Evolutionary conservation across 2,797 vertebrate genomes (phyloP).

Genomic region (Gambusia yucatana): DNA sequence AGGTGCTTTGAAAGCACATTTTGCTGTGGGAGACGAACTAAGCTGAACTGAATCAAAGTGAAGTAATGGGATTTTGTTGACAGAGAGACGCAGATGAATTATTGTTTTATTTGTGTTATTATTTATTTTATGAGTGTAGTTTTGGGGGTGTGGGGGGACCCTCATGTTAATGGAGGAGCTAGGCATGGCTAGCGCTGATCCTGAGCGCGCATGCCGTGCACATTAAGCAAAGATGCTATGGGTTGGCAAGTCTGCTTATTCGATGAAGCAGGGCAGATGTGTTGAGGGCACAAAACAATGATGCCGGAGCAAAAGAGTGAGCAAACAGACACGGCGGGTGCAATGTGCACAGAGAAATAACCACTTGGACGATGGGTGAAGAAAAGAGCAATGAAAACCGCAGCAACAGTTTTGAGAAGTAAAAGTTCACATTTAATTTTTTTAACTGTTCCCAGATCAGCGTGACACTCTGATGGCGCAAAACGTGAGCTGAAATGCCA

Average conservation of each 20-base stretch:
- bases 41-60: neutral
- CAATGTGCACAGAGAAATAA: slow-evolving; percentile 60
- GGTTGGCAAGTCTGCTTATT: slow-evolving; percentile 65
- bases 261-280: slow-evolving; percentile 51
- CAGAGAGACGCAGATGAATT: slow-evolving; percentile 3
- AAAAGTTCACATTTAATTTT: slow-evolving; percentile 8
- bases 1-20: neutral
- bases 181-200: slow-evolving; percentile 13
- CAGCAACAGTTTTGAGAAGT: slow-evolving; percentile 34
- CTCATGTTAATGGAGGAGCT: slow-evolving; percentile 64
- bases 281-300: slow-evolving; percentile 47
- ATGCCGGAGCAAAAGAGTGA: slow-evolving; percentile 45
- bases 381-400: slow-evolving; percentile 60
- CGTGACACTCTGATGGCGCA: slow-evolving; percentile 29
- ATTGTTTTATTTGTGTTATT: neutral
- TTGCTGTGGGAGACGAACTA: neutral
- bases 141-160: slow-evolving; percentile 32
- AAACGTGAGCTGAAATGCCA: slow-evolving; percentile 49
- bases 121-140: neutral
- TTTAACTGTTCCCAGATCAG: slow-evolving; percentile 24
- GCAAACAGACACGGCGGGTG: slow-evolving; percentile 53
- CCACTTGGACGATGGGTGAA: slow-evolving; percentile 58
- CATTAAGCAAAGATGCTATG: slow-evolving; percentile 72
- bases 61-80: slow-evolving; percentile 16
- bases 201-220: slow-evolving; percentile 53